A percentile compares a stretch with the other conserved stretches of the same genome.
Conservation (phyloP, 2,797 vertebrate species). For the Cyclopterus lumpus region DNA sequence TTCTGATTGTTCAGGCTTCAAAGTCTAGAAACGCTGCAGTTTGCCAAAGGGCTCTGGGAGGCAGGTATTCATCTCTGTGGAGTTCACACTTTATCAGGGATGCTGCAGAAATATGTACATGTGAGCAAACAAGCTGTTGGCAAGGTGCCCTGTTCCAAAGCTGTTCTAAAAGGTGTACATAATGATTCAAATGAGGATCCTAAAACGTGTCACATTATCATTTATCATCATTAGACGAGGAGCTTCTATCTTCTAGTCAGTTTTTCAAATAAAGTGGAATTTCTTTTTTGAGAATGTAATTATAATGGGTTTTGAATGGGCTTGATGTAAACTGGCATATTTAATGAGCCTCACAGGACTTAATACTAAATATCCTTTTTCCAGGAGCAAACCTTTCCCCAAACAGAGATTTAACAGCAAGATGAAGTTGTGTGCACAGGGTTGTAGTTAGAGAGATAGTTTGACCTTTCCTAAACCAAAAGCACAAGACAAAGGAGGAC, state of each 20-base stretch:
- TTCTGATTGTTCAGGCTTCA: conserved; percentile 81
- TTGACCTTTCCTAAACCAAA: not conserved
- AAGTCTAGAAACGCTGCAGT: conserved; percentile 64
- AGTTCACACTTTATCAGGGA: conserved; percentile 57
- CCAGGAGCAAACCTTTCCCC: conserved; percentile 7
- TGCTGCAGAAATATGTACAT: conserved; percentile 53
- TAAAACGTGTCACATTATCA: conserved; percentile 32
- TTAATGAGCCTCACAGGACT: not conserved
- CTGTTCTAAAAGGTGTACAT: conserved; percentile 36
- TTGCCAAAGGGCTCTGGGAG: conserved; percentile 60
- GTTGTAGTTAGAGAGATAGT: not conserved
- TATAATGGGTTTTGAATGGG: conserved; percentile 24
- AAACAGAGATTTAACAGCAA: not conserved
- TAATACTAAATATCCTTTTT: not conserved
- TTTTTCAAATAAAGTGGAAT: conserved; percentile 12
- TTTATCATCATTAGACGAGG: conserved; percentile 33
- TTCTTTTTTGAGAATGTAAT: conserved; percentile 12
- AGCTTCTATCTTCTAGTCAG: conserved; percentile 15
- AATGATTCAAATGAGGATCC: conserved; percentile 45
- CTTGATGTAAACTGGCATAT: conserved; percentile 1
- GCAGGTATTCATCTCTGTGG: conserved; percentile 63
- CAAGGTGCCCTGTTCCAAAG: conserved; percentile 20
- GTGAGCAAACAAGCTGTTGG: conserved; percentile 55
- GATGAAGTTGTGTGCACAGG: not conserved
- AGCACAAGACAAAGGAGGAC: not conserved